These are phyloP conservation scores for Papilio aristodemus DNA, from an alignment of 1,140 invertebrate genomes.

Conservation along the genomic window DNA sequence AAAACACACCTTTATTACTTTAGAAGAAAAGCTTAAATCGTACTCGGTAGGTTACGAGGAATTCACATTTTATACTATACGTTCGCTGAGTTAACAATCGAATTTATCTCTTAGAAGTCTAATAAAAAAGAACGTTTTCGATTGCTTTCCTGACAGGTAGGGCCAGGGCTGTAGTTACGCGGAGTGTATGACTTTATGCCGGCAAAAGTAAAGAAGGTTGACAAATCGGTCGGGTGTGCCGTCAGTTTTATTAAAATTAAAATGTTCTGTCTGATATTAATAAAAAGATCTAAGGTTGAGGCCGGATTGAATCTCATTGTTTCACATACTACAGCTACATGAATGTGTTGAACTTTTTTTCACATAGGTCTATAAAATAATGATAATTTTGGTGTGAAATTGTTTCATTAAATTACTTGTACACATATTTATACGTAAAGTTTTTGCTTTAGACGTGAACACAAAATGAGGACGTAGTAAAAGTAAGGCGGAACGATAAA, in stretches of 20 bases:
- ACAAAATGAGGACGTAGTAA: conserved; percentile 44
- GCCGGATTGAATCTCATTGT: conserved; percentile 52
- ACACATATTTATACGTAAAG: conserved; percentile 23
- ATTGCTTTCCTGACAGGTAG: conserved; percentile 44
- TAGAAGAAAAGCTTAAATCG: conserved; percentile 74
- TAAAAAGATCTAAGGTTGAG: conserved; percentile 64
- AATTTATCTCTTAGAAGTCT: conserved; percentile 71
- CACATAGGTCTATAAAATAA: conserved; percentile 41
- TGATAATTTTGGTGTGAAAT: neutral
- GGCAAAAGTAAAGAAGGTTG: conserved; percentile 79
- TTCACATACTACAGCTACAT: conserved; percentile 63
- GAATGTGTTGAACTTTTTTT: conserved; percentile 73
- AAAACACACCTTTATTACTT: conserved; percentile 80
- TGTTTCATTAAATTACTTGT: neutral
- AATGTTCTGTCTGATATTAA: conserved; percentile 70
- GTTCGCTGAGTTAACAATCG: conserved; percentile 61
- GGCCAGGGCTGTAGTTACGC: conserved; percentile 53
- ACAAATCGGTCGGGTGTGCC: conserved; percentile 76
- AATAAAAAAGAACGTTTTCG: conserved; percentile 71
- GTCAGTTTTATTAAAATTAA: conserved; percentile 80
- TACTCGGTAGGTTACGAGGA: conserved; percentile 57
- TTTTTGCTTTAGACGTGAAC: conserved; percentile 32
- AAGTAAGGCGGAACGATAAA: conserved; percentile 65
- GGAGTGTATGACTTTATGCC: conserved; percentile 75
- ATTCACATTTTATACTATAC: conserved; percentile 64